Evolutionary conservation across 2,113 vertebrate genomes (phyloP), one percentile per base, ranked within the genome.

Genomic region (Stictonetta naevosa): DNA sequence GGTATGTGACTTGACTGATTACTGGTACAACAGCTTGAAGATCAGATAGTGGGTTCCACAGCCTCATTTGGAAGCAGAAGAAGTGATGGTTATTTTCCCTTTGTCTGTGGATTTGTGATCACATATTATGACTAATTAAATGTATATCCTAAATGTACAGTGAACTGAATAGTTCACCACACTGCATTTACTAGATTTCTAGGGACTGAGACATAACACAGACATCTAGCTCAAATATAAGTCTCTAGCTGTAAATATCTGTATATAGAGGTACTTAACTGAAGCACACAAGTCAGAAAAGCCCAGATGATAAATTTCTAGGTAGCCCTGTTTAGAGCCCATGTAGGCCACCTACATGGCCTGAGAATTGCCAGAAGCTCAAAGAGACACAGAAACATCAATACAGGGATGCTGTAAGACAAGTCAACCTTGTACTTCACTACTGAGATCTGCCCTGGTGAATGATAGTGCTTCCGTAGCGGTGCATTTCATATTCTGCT

Each of bases 391-490:
- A 71, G 59, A 72, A 90, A 74, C 90, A 31, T 59, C 71, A 82
- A 28, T 10, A 36, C 2, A 1, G 11, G 14, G 5, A 52, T 56
- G 16, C 13, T 84, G 29, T 75, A 90, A 80, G 73, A 92, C 83
- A 88, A 86, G 10, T 2, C 85, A 90, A 28, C 76, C 79, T 94
- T 93, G 69, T 38, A 48, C 77, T 90, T 90, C 67, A 25, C 25
- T 38, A 3, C 56, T 59, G 16, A 9, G 22, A n/a, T 92, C 40
- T 91, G 22, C 38, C 22, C 52, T 88, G 34, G 87, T 78, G 72
- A 56, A 36, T 48, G 23, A 10, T 31, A 64, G 48, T 29, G 72
- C 53, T 12, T 78, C 7, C 4, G 28, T 18, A 55, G 38, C 29
- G 72, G 46, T 17, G 52, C 71, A 83, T 90, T 88, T 88, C 38